Percentiles rank a stretch among this genome's conserved stretches.
phyloP scores from a whole-genome alignment of 2,113 vertebrate species.

The Chiloscyllium plagiosum region DNA sequence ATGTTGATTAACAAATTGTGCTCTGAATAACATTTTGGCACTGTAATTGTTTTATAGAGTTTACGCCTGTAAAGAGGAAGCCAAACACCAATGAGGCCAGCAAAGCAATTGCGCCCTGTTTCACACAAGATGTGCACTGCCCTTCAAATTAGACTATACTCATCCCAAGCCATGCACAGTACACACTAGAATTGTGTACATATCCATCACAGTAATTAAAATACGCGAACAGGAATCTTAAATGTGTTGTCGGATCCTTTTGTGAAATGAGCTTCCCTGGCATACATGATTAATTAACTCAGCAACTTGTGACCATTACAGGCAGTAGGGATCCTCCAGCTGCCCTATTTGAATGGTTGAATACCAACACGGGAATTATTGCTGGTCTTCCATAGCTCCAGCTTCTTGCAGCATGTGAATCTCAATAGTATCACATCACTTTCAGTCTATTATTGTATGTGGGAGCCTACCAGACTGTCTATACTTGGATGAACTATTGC shows the following conservation, averaged over 20 bases:
- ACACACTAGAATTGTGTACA: background rate
- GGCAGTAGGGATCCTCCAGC: background rate
- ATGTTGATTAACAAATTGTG: background rate
- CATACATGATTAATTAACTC: background rate
- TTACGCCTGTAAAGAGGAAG: background rate
- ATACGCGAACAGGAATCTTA: background rate
- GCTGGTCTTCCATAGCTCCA: background rate
- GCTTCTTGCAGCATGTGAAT: background rate
- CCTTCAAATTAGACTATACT: background rate
- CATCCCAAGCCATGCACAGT: background rate
- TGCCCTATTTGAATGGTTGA: background rate
- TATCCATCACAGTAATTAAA: background rate
- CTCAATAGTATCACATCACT: background rate
- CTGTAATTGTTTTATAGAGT: background rate
- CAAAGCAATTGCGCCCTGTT: background rate
- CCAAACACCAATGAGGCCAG: background rate
- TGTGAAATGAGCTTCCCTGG: background rate
- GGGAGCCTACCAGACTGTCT: background rate
- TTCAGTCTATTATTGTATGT: background rate
- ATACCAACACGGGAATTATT: background rate
- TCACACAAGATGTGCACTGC: background rate
- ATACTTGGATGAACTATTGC: background rate
- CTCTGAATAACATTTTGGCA: background rate
- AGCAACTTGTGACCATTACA: background rate
- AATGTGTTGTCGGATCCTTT: background rate